phyloP scores from a whole-genome alignment of 2,113 vertebrate genomes.

The Bubalus kerabau region DNA sequence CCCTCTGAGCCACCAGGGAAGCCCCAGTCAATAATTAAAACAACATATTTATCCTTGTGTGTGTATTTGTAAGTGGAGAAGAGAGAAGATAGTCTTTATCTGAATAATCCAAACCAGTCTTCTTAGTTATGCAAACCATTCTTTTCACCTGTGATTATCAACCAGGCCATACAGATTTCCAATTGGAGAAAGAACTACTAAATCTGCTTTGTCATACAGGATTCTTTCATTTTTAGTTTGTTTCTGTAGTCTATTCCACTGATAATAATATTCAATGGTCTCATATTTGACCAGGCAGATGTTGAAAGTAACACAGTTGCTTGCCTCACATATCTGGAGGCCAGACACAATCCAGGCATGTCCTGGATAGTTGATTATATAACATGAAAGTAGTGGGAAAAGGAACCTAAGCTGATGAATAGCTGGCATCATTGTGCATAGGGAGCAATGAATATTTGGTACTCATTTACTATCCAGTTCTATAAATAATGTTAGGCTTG shows the following conservation, averaged over 20 bases:
- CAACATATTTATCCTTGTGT: not conserved
- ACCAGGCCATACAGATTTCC: not conserved
- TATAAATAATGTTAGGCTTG: not conserved
- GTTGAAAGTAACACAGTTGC: not conserved
- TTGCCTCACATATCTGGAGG: not conserved
- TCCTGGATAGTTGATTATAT: not conserved
- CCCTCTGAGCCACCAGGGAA: not conserved
- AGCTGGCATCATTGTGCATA: not conserved
- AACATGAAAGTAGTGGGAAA: not conserved
- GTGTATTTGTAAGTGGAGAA: not conserved
- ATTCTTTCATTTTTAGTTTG: not conserved
- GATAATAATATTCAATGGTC: not conserved
- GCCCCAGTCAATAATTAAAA: not conserved
- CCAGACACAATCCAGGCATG: not conserved
- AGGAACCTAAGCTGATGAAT: not conserved
- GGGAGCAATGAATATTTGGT: not conserved
- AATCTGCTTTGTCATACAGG: not conserved
- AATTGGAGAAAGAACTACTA: not conserved
- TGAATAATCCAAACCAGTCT: not conserved
- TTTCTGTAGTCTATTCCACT: not conserved
- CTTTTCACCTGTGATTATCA: not conserved
- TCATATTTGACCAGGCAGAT: not conserved
- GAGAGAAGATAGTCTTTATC: not conserved
- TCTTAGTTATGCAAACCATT: not conserved
- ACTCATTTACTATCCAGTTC: not conserved